Evolutionary conservation across 2,113 vertebrate genomes (phyloP), one percentile per base, ranked within the genome.

Genomic region (Syrrhaptes paradoxus): DNA sequence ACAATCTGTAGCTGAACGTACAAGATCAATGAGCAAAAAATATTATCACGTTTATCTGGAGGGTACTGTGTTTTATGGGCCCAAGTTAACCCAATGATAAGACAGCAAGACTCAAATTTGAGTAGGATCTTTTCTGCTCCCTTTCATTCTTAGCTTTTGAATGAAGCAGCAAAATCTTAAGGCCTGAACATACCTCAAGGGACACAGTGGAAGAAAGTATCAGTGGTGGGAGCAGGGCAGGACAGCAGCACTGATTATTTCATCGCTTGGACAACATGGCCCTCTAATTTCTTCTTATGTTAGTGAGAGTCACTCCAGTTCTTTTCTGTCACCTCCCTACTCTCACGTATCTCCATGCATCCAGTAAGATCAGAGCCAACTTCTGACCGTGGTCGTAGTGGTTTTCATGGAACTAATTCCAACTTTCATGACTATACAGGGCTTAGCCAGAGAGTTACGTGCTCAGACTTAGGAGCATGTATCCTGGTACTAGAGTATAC

Each of bases 11-110:
- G 52, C 25, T 92, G 58, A 93, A 72, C 89, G 57, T 70, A 82
- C 31, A 70, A 91, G 81, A 71, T 77, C 34, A 95, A 79, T 92
- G 59, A 97, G 65, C 71, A 95, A 87, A 77, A 76, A 78, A 59
- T 41, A 72, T 66, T 95, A 92, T 85, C 95, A 96, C 91, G 98
- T 98, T 85, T 97, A 97, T 97, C 97, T 98, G 97, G 97, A 98
- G 94, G 65, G 20, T 70, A 82, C 36, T 86, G 51, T 18, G 74
- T 46, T 96, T 95, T 46, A 72, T 58, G 57, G 31, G n/a, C 3
- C 21, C 38, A 86, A 91, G 29, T 65, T 65, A 74, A 65, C 11
- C 26, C 14, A 20, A 9, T 13, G 57, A 52, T 52, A 75, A 75
- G 22, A 85, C 22, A 84, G 15, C 14, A 87, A n/a, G 10, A 55